Conservation (phyloP, 2,888 invertebrate species). For the Chymomyza fuscimana region DNA sequence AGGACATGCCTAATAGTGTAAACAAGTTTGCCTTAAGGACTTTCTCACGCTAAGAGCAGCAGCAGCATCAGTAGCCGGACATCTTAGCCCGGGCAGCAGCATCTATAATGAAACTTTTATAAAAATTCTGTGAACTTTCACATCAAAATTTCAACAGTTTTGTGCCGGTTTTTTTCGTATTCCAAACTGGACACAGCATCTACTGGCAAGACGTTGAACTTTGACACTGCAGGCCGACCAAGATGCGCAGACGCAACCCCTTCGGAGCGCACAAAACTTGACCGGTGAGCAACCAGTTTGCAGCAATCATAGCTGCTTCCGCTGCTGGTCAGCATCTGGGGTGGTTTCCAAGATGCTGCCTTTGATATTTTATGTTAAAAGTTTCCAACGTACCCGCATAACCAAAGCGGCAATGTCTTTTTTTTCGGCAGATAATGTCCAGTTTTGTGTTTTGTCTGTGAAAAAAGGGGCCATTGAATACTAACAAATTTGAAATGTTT, state of each 20-base stretch:
- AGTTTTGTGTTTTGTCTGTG: slow-evolving; percentile 49
- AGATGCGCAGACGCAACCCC: slow-evolving; percentile 50
- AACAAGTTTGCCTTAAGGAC: slow-evolving; percentile 32
- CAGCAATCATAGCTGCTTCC: slow-evolving; percentile 5
- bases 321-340: slow-evolving; percentile 42
- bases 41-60: slow-evolving; percentile 60
- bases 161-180: slow-evolving; percentile 52
- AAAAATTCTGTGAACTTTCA: slow-evolving; percentile 67
- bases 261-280: slow-evolving; percentile 33
- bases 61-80: slow-evolving; percentile 55
- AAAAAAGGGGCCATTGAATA: slow-evolving; percentile 29
- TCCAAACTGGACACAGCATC: slow-evolving; percentile 68
- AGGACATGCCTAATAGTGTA: slow-evolving; percentile 58
- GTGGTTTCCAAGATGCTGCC: slow-evolving; percentile 46
- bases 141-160: slow-evolving; percentile 74
- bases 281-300: slow-evolving; percentile 55
- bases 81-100: slow-evolving; percentile 17
- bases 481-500: slow-evolving; percentile 21
- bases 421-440: slow-evolving; percentile 69
- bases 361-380: slow-evolving; percentile 53
- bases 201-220: slow-evolving; percentile 57
- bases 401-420: slow-evolving; percentile 11
- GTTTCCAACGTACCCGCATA: slow-evolving; percentile 56
- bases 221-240: slow-evolving; percentile 67
- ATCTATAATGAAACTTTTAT: slow-evolving; percentile 55